phyloP scores from a whole-genome alignment of 1,140 invertebrate genomes.

The Macrobrachium rosenbergii region DNA sequence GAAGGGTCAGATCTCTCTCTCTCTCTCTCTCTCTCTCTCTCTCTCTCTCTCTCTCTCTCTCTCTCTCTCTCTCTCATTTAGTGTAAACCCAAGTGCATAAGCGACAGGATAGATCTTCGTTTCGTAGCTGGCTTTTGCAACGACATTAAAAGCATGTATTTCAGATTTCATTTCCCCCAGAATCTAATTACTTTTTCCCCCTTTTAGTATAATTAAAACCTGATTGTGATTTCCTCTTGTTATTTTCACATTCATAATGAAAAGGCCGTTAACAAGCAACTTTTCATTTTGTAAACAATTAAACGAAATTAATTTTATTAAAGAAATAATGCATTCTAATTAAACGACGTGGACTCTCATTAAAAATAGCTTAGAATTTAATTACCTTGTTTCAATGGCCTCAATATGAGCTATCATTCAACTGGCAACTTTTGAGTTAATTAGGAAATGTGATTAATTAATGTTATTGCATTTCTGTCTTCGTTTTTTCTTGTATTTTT shows the following conservation, averaged over 20 bases:
- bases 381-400: conserved; percentile 58
- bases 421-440: conserved; percentile 42
- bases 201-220: conserved; percentile 30
- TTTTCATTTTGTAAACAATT: conserved; percentile 59
- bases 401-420: conserved; percentile 37
- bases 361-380: conserved; percentile 63
- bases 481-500: neutral
- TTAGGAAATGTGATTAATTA: conserved; percentile 32
- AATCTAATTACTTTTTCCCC: conserved; percentile 30
- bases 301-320: conserved; percentile 57
- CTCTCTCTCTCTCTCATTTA: neutral
- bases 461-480: neutral
- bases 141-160: too few species aligned
- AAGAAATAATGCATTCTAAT: conserved; percentile 57
- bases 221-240: conserved; percentile 32
- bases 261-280: conserved; percentile 48
- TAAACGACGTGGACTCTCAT: conserved; percentile 52
- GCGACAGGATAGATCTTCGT: too few species aligned
- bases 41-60: neutral
- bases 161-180: conserved; percentile 25
- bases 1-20: too few species aligned
- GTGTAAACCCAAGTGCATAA: too few species aligned
- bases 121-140: neutral
- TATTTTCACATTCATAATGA: conserved; percentile 34
- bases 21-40: neutral